phyloP scores from a whole-genome alignment of 2,113 vertebrate species.

The Apus apus region DNA sequence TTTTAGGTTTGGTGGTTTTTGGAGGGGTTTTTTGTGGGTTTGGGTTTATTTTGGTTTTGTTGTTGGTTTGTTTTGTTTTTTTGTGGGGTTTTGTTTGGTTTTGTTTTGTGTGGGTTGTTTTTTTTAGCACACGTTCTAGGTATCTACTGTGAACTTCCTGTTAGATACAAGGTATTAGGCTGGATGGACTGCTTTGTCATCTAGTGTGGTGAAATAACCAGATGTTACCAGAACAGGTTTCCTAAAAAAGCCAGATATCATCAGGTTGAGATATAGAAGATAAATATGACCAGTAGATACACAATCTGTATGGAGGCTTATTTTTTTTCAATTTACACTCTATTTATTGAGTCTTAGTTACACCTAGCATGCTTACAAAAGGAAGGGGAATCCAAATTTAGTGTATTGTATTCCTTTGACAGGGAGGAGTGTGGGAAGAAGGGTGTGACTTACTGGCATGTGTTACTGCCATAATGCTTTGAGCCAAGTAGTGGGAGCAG shows the following conservation, averaged over 20 bases:
- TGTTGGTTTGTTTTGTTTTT: too few species aligned
- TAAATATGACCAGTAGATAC: neutral
- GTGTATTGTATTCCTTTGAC: neutral
- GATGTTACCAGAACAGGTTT: neutral
- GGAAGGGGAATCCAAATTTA: neutral
- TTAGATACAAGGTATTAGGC: neutral
- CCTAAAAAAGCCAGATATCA: neutral
- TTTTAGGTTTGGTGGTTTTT: neutral
- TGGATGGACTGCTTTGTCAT: neutral
- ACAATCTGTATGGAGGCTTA: neutral
- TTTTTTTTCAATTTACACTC: neutral
- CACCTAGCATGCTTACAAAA: neutral
- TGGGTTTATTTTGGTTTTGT: too few species aligned
- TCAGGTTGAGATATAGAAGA: neutral
- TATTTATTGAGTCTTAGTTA: neutral
- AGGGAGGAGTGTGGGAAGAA: neutral
- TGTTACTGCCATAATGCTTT: neutral
- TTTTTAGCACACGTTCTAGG: neutral
- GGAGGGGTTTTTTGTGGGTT: neutral
- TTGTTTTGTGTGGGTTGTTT: too few species aligned
- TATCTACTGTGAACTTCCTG: neutral
- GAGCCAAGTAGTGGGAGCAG: neutral
- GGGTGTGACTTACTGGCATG: neutral
- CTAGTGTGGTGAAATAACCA: neutral
- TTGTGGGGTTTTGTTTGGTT: too few species aligned